Evolutionary conservation across 1,140 invertebrate genomes (phyloP).

Genomic region (Gryllus bimaculatus): DNA sequence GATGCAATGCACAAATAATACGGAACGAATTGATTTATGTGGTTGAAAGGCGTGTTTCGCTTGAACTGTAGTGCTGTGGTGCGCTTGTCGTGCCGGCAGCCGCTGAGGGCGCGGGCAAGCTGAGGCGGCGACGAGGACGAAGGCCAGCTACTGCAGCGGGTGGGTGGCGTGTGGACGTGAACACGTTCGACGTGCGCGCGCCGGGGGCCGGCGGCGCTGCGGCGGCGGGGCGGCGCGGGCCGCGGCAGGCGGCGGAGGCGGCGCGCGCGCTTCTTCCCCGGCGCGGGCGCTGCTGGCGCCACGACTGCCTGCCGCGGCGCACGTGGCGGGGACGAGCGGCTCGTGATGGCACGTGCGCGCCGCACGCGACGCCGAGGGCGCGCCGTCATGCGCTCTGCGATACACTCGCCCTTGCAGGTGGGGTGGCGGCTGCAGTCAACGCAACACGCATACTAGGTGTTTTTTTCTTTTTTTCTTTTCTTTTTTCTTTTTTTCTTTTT

Average conservation of each 20-base stretch:
- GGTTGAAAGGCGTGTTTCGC: no score
- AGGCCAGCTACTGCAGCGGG: no score
- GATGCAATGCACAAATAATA: no score
- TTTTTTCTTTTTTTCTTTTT: no score
- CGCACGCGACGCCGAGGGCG: background rate
- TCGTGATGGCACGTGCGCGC: background rate
- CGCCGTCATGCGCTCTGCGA: background rate
- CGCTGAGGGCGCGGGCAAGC: background rate
- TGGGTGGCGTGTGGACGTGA: background rate
- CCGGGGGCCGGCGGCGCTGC: no score
- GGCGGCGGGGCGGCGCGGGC: no score
- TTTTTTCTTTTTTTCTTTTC: no score
- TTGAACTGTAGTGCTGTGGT: background rate
- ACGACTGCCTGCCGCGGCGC: slow-evolving; percentile 25
- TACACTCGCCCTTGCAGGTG: background rate
- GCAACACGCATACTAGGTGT: no score
- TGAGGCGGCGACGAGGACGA: background rate
- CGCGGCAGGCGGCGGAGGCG: no score
- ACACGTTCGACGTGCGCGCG: background rate
- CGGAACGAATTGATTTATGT: no score
- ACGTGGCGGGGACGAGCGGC: slow-evolving; percentile 13
- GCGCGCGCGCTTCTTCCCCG: slow-evolving; percentile 20
- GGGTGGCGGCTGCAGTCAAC: no score
- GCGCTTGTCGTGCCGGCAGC: background rate
- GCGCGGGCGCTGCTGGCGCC: slow-evolving; percentile 28